A percentile compares a stretch with the other conserved stretches of the same genome.
Conservation (phyloP, 2,888 invertebrate genomes). For the Pammene fasciana region DNA sequence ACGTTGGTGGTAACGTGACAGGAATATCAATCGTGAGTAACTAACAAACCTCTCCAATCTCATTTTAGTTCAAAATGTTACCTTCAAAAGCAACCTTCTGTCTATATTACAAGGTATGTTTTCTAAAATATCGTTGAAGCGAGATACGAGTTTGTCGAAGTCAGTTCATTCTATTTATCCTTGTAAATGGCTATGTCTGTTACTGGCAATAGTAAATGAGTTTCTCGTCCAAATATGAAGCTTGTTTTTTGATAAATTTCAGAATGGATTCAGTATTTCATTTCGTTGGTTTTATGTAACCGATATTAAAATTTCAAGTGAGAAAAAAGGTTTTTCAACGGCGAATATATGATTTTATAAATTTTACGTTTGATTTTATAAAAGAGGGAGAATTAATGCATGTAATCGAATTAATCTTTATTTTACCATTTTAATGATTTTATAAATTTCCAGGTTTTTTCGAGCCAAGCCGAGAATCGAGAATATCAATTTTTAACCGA, state of each 20-base stretch:
- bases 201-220: slow-evolving; percentile 35
- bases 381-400: too few species aligned
- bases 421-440: too few species aligned
- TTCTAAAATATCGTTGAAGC: not conserved
- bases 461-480: too few species aligned
- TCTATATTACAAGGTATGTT: not conserved
- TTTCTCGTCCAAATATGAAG: slow-evolving; percentile 6
- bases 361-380: not conserved
- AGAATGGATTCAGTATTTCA: slow-evolving; percentile 1
- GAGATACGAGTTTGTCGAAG: not conserved
- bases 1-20: slow-evolving; percentile 13
- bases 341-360: not conserved
- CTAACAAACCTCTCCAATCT: not conserved
- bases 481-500: too few species aligned
- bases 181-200: slow-evolving; percentile 24
- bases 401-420: too few species aligned
- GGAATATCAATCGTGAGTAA: slow-evolving; percentile 26
- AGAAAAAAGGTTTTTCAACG: not conserved
- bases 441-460: too few species aligned
- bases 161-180: slow-evolving; percentile 34
- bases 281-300: not conserved
- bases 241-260: slow-evolving; percentile 10
- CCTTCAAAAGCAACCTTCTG: not conserved
- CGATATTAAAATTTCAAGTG: not conserved
- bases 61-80: not conserved